phyloP scores from a whole-genome alignment of 1,140 invertebrate species.

The Wasmannia auropunctata region DNA sequence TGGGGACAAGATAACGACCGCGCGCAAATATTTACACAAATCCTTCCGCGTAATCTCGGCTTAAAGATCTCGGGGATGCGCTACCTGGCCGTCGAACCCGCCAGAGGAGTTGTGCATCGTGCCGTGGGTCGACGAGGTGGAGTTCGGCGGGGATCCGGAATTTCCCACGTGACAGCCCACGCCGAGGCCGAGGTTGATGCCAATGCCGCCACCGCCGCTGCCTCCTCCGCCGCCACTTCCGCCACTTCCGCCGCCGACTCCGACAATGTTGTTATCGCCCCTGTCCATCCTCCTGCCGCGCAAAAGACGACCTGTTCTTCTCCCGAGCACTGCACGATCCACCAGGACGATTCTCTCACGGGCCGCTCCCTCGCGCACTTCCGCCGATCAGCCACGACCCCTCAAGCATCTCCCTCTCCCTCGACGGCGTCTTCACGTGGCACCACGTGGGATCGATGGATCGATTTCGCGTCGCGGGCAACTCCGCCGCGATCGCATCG shows the following conservation, averaged over 20 bases:
- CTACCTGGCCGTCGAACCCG: slow-evolving; percentile 78
- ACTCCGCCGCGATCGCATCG: slow-evolving; percentile 18
- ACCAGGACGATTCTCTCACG: slow-evolving; percentile 51
- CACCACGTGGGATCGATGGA: not conserved
- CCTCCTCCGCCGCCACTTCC: slow-evolving; percentile 16
- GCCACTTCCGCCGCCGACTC: slow-evolving; percentile 26
- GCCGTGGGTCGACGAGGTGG: slow-evolving; percentile 73
- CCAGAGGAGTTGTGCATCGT: slow-evolving; percentile 73
- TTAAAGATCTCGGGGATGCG: slow-evolving; percentile 5
- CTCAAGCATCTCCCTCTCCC: slow-evolving; percentile 17
- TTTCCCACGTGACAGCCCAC: slow-evolving; percentile 66
- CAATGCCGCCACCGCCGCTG: slow-evolving; percentile 10
- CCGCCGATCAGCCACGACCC: slow-evolving; percentile 14
- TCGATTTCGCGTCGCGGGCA: not conserved
- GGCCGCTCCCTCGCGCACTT: slow-evolving; percentile 50
- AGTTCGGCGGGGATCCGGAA: slow-evolving; percentile 77
- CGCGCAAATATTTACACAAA: slow-evolving; percentile 4
- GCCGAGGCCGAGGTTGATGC: slow-evolving; percentile 16
- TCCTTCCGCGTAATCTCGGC: not conserved
- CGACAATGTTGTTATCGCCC: slow-evolving; percentile 72
- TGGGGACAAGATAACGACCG: not conserved
- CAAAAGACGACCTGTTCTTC: slow-evolving; percentile 25
- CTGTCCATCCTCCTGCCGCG: slow-evolving; percentile 75
- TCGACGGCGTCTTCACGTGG: not conserved
- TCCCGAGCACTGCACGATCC: not conserved